These are phyloP conservation scores for Drosophila mayaguana DNA, from an alignment of 2,888 invertebrate genomes.

Conservation along the genomic window DNA sequence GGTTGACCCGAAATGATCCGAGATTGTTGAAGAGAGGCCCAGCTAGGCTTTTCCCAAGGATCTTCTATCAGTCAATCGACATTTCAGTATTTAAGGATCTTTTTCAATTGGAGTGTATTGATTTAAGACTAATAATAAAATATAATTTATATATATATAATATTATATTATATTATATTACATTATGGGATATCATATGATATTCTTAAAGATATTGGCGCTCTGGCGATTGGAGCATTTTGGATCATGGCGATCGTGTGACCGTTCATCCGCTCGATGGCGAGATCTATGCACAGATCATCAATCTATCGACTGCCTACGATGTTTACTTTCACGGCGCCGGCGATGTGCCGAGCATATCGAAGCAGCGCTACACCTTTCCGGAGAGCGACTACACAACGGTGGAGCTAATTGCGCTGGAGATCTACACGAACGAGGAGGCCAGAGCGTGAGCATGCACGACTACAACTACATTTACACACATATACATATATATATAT, in stretches of 20 bases:
- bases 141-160: too few species aligned
- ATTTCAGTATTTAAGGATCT: background rate
- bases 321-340: constrained; percentile 89
- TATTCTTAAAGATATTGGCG: constrained; percentile 86
- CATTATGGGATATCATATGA: background rate
- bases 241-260: constrained; percentile 84
- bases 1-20: too few species aligned
- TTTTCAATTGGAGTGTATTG: background rate
- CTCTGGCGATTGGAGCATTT: constrained; percentile 87
- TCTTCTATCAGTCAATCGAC: background rate
- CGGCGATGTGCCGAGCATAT: constrained; percentile 89
- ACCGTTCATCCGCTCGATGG: constrained; percentile 90
- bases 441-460: constrained; percentile 85
- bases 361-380: constrained; percentile 87
- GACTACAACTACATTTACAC: background rate
- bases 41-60: background rate
- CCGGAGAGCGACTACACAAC: constrained; percentile 87
- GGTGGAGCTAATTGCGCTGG: constrained; percentile 87
- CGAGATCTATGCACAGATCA: constrained; percentile 91
- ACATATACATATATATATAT: background rate
- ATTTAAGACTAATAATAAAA: too few species aligned
- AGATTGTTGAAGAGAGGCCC: too few species aligned
- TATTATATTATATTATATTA: too few species aligned
- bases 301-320: constrained; percentile 89
- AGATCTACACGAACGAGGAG: constrained; percentile 87